Conservation (phyloP, 1,140 invertebrate species). For the Eulimnadia texana region DNA sequence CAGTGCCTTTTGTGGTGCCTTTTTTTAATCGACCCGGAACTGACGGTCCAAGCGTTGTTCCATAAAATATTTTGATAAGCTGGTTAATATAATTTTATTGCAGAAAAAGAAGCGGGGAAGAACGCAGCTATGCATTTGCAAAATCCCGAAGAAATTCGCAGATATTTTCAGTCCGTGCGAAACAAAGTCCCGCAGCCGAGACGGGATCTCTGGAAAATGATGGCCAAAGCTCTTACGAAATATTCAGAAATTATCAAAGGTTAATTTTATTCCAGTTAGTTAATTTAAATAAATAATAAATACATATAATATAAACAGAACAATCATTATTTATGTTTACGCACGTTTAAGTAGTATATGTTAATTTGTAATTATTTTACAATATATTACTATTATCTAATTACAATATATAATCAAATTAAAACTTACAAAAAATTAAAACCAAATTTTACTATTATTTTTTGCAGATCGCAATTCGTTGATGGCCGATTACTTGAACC, state of each 20-base stretch:
- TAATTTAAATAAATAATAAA: not conserved
- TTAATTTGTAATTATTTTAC: not conserved
- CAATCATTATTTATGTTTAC: not conserved
- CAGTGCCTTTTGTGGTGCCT: too few species aligned
- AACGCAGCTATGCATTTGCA: not conserved
- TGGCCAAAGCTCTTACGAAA: constrained; percentile 4
- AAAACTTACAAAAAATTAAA: not conserved
- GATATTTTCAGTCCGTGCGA: not conserved
- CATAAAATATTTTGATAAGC: not conserved
- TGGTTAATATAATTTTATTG: not conserved
- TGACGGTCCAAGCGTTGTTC: too few species aligned
- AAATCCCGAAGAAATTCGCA: not conserved
- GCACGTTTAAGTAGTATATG: not conserved
- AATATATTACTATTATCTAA: not conserved
- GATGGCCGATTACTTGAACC: not conserved
- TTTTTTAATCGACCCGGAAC: too few species aligned
- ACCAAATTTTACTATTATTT: not conserved
- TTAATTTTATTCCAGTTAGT: not conserved
- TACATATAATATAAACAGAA: not conserved
- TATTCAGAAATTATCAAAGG: not conserved
- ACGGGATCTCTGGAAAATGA: constrained; percentile 5
- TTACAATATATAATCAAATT: not conserved
- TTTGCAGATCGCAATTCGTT: not conserved
- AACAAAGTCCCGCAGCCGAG: not conserved
- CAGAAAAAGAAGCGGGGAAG: not conserved